phyloP scores from a whole-genome alignment of 1,140 invertebrate species.

The Pseudomyrmex pallidus region DNA sequence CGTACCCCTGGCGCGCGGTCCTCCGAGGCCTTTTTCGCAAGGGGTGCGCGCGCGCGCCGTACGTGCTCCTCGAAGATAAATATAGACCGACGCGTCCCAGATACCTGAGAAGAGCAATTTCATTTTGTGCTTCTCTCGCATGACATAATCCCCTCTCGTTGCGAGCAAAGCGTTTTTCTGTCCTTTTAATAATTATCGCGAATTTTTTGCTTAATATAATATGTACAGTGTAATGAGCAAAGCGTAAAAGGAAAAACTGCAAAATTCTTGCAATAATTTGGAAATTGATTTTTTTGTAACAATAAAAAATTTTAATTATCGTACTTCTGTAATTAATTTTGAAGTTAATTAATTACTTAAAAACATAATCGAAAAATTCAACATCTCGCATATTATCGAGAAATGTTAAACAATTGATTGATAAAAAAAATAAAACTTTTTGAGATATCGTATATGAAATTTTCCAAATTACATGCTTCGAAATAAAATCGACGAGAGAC shows the following conservation, averaged over 20 bases:
- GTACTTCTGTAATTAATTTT: no score
- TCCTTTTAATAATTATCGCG: neutral
- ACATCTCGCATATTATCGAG: no score
- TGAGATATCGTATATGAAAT: neutral
- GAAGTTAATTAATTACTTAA: no score
- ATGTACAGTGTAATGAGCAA: no score
- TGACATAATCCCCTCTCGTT: neutral
- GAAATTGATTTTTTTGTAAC: no score
- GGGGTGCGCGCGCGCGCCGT: neutral
- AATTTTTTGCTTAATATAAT: neutral
- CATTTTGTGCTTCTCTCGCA: neutral
- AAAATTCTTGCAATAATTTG: no score
- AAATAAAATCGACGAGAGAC: slow-evolving; percentile 29
- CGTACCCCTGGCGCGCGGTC: slow-evolving; percentile 42
- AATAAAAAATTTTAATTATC: no score
- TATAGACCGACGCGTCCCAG: slow-evolving; percentile 8
- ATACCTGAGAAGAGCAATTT: slow-evolving; percentile 3
- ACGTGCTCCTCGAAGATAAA: slow-evolving; percentile 49
- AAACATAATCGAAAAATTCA: no score
- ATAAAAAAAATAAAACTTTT: no score
- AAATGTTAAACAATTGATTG: no score
- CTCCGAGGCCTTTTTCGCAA: slow-evolving; percentile 51
- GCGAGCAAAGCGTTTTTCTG: neutral
- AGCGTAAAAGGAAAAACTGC: no score
- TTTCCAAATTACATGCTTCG: neutral